These are phyloP conservation scores for Eulemur rubriventer DNA, from an alignment of 2,797 vertebrate genomes.

Conservation along the genomic window DNA sequence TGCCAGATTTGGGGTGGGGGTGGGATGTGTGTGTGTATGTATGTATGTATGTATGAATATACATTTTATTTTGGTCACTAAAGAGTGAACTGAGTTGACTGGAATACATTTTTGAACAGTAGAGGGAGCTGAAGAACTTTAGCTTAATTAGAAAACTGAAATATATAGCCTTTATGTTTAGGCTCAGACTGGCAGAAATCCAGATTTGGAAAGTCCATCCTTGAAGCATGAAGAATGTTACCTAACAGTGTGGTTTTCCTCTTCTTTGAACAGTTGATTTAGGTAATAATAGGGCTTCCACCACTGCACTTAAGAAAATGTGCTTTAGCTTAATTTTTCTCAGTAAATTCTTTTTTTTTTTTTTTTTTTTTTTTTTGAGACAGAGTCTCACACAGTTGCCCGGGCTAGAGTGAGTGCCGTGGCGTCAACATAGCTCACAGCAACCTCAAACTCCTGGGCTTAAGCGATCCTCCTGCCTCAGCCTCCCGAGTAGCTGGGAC, in stretches of 20 bases:
- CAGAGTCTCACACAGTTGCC: no score
- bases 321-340: constrained; percentile 36
- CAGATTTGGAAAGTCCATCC: background rate
- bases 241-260: background rate
- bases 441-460: no score
- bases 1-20: background rate
- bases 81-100: background rate
- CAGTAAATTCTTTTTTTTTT: constrained; percentile 30
- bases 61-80: background rate
- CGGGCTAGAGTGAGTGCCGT: no score
- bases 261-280: constrained; percentile 14
- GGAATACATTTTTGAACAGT: constrained; percentile 60
- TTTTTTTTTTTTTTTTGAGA: no score
- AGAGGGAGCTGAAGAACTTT: constrained; percentile 67
- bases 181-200: background rate
- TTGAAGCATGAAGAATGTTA: background rate
- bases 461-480: no score
- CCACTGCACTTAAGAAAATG: constrained; percentile 28
- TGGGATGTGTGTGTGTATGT: background rate
- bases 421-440: no score
- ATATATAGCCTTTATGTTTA: background rate
- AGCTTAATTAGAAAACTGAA: constrained; percentile 9
- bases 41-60: background rate
- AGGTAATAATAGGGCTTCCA: background rate
- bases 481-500: no score